Evolutionary conservation across 2,888 invertebrate species (phyloP).

Genomic region (Diarsia mendica): DNA sequence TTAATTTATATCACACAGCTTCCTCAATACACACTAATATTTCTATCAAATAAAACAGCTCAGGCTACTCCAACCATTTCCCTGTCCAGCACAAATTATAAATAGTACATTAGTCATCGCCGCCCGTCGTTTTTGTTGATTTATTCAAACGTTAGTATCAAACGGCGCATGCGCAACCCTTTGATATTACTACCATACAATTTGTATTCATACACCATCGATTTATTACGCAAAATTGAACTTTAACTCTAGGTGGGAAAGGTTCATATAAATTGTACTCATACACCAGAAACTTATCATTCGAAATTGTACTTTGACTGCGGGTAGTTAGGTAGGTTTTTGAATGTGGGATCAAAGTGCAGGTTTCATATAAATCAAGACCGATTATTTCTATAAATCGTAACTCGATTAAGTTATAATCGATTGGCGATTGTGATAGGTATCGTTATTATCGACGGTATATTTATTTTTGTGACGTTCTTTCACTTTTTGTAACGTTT

Average conservation of each 20-base stretch:
- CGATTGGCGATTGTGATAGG: slow-evolving; percentile 83
- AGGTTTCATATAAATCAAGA: slow-evolving; percentile 85
- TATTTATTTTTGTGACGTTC: slow-evolving; percentile 65
- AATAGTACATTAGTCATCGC: slow-evolving; percentile 86
- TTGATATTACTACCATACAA: slow-evolving; percentile 87
- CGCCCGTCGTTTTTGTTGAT: slow-evolving; percentile 90
- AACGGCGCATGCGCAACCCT: slow-evolving; percentile 82
- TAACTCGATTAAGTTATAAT: slow-evolving; percentile 89
- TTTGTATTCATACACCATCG: slow-evolving; percentile 80
- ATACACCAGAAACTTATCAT: slow-evolving; percentile 61
- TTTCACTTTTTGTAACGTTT: slow-evolving; percentile 46
- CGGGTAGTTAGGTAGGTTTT: slow-evolving; percentile 57
- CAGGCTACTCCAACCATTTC: slow-evolving; percentile 68
- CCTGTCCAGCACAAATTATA: slow-evolving; percentile 76
- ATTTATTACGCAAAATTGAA: slow-evolving; percentile 59
- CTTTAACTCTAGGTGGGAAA: slow-evolving; percentile 55
- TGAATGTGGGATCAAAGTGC: slow-evolving; percentile 45
- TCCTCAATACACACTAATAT: slow-evolving; percentile 1
- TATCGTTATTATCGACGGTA: slow-evolving; percentile 67
- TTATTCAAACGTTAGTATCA: slow-evolving; percentile 87
- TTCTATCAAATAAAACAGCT: not conserved
- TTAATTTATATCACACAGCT: not conserved
- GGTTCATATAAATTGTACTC: slow-evolving; percentile 80
- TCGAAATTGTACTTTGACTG: slow-evolving; percentile 65
- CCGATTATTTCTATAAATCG: slow-evolving; percentile 90